Conservation (phyloP, 2,113 vertebrate species). For the Mus musculus region GRCm39 chr14:72906001-72906500, state of each 20-base stretch:
- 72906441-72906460: conserved; percentile 75
- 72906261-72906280: conserved; percentile 75
- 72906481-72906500: conserved; percentile 88
- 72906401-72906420: not conserved
- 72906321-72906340: conserved; percentile 70
- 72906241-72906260: conserved; percentile 12
- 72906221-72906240: conserved; percentile 27
- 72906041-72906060: not conserved
- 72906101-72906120: not conserved
- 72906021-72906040: not conserved
- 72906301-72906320: conserved; percentile 30
- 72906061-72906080: not conserved
- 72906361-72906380: not conserved
- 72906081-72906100: not conserved
- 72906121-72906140: not conserved
- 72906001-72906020: not conserved
- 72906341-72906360: conserved; percentile 67
- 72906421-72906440: conserved; percentile 2
- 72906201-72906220: conserved; percentile 38
- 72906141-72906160: not conserved
- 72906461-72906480: conserved; percentile 68
- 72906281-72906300: conserved; percentile 47
- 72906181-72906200: conserved; percentile 17
- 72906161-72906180: not conserved
- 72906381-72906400: not conserved